A percentile compares a stretch with the other conserved stretches of the same genome.
Conservation (phyloP, 2,888 invertebrate genomes). For the Criorhina ranunculi region DNA sequence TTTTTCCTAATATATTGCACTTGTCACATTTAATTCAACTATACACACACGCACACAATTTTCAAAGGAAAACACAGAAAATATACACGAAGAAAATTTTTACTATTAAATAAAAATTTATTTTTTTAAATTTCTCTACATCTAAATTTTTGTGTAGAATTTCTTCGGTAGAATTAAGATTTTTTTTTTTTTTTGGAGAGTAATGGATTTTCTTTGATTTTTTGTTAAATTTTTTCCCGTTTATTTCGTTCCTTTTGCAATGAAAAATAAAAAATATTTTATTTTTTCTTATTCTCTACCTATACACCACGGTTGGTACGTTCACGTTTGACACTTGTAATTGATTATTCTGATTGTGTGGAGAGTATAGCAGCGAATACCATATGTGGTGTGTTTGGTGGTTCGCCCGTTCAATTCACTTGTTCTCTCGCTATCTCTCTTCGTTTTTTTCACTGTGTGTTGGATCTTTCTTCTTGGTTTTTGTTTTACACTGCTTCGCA, state of each 20-base stretch:
- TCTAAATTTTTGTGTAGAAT: not conserved
- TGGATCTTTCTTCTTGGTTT: conserved; percentile 36
- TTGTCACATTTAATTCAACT: conserved; percentile 48
- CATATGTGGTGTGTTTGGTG: conserved; percentile 51
- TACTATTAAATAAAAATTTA: not conserved
- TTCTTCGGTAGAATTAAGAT: not conserved
- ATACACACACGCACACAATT: conserved; percentile 2
- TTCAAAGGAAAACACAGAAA: not conserved
- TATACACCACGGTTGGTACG: conserved; percentile 67
- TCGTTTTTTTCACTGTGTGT: conserved; percentile 35
- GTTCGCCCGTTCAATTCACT: conserved; percentile 45
- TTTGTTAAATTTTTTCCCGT: not conserved
- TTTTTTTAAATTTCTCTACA: conserved; percentile 65
- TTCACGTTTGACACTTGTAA: conserved; percentile 77
- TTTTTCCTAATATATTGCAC: conserved; percentile 49
- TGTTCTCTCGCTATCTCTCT: conserved; percentile 45
- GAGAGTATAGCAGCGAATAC: conserved; percentile 39
- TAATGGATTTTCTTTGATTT: not conserved
- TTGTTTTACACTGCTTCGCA: conserved; percentile 42
- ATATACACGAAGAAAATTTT: conserved; percentile 37
- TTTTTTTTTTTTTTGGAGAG: not conserved
- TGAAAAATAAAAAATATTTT: conserved; percentile 17
- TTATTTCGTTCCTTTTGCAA: conserved; percentile 16
- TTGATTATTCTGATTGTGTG: conserved; percentile 74
- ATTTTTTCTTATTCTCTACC: conserved; percentile 37